Base-by-base conservation (phyloP, 2,797 vertebrate species). In the Sebastes vulpes region DNA sequence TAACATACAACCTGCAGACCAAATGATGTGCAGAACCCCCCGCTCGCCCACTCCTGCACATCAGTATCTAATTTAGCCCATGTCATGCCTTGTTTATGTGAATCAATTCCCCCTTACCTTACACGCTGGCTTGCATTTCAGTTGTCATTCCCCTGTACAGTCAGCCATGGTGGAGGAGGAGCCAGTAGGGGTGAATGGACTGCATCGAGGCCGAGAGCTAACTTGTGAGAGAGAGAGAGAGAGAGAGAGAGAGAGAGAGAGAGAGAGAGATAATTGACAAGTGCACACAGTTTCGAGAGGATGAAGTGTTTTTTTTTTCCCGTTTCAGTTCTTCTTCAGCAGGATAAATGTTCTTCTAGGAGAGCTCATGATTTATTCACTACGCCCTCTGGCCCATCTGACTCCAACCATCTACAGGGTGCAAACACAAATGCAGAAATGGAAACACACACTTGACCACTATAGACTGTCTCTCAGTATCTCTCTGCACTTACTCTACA, bases 311-410 rank as follows among this genome's bases (percentile, higher is more conserved):
- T 35, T 46, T 42, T 12, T 46, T 46, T 61, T 65, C 48, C 66
- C 63, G 12, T 71, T 80, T 75, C 31, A 38, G 53, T 50, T 78
- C 58, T 59, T 84, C 60, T 38, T 70, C 54, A 26, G 57, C 18
- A 28, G 87, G 79, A 86, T 85, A 87, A 89, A 89, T 82, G 86
- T 85, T 92, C 78, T 58, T 86, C 85, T 90, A 69, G 69, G 77
- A 82, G 58, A 86, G 82, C 74, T 92, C 84, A 88, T 92, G 88
- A 90, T 93, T 94, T 92, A 94, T 93, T 94, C 88, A 94, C 72
- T 8, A 28, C 31, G 76, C 88, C 92, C 87, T 81, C 84, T 81
- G 77, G 91, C 35, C 70, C 31, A 16, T 66, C 81, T 80, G 81
- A 88, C 59, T 72, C 63, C 29, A 10, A 66, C 57, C 56, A 70